Evolutionary conservation across 2,113 vertebrate species (phyloP).

Genomic region (Ceyx cyanopectus): DNA sequence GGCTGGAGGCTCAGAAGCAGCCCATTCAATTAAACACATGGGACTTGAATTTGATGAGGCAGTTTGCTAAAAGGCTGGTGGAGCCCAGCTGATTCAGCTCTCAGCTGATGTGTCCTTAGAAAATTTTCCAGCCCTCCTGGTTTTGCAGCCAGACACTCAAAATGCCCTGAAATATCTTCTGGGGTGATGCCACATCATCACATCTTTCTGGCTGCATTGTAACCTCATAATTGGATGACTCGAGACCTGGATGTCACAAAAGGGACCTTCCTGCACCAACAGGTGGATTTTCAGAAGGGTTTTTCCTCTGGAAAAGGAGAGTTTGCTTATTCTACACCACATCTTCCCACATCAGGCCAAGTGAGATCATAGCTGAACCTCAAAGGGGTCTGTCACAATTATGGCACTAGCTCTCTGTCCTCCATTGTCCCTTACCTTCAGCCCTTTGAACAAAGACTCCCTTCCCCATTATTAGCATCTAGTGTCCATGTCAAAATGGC

Average conservation of each 20-base stretch:
- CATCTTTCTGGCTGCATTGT: neutral
- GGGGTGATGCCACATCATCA: neutral
- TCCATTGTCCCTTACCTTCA: neutral
- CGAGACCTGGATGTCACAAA: neutral
- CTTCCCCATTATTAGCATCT: neutral
- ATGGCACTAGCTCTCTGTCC: neutral
- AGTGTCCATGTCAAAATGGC: neutral
- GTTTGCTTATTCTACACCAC: neutral
- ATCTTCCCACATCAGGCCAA: neutral
- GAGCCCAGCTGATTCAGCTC: slow-evolving; percentile 33
- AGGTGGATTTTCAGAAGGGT: neutral
- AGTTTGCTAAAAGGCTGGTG: neutral
- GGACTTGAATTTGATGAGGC: slow-evolving; percentile 29
- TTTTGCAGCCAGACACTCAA: neutral
- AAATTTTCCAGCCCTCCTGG: neutral
- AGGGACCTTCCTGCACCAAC: neutral
- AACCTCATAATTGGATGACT: neutral
- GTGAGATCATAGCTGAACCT: neutral
- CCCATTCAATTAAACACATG: slow-evolving; percentile 15
- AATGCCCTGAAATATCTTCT: slow-evolving; percentile 7
- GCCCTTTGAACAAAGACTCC: neutral
- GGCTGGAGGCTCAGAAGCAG: slow-evolving; percentile 2
- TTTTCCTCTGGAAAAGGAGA: neutral
- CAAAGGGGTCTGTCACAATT: neutral
- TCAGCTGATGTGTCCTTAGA: neutral